Conservation (phyloP, 2,888 invertebrate genomes). For the Marronus borbonicus region DNA sequence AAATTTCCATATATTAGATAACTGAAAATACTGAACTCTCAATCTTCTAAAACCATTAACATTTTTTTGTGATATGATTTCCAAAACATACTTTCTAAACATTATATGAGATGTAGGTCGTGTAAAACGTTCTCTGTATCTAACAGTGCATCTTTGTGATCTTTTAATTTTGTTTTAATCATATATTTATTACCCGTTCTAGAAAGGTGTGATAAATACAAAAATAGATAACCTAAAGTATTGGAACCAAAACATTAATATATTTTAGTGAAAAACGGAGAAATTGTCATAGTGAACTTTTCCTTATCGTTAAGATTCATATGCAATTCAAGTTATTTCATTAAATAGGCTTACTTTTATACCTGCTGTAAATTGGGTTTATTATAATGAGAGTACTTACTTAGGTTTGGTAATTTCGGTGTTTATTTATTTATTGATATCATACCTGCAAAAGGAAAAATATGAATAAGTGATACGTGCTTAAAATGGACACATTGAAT, state of each 20-base stretch:
- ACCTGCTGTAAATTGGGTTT: background rate
- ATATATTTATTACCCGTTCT: too few species aligned
- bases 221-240: too few species aligned
- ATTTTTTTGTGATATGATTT: too few species aligned
- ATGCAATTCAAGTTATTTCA: background rate
- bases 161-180: too few species aligned
- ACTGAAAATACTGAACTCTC: too few species aligned
- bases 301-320: background rate
- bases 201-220: too few species aligned
- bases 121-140: too few species aligned
- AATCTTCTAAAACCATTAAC: too few species aligned
- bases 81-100: too few species aligned
- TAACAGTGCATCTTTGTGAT: too few species aligned
- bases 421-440: slow-evolving; percentile 20
- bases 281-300: background rate
- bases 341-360: background rate
- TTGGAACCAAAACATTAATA: background rate
- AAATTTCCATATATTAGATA: too few species aligned
- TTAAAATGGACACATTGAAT: background rate
- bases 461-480: background rate
- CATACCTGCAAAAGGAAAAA: slow-evolving; percentile 29
- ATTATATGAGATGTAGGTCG: too few species aligned
- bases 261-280: background rate
- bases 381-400: slow-evolving; percentile 24
- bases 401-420: background rate